Conservation (phyloP, 2,113 vertebrate species). For the Stercorarius parasiticus region DNA sequence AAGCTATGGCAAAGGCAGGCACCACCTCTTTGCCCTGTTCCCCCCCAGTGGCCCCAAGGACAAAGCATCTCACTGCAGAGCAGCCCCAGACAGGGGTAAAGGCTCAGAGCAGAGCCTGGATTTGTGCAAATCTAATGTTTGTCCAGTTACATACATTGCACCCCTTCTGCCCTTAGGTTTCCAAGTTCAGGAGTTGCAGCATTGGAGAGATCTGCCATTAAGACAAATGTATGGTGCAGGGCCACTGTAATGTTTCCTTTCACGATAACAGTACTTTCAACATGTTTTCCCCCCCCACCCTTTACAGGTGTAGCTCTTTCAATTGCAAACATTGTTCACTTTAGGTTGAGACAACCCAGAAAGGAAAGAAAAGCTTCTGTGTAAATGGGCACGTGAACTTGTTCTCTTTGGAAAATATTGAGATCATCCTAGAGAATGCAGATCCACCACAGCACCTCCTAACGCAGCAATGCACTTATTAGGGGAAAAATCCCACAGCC, state of each 20-base stretch:
- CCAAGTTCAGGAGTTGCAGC: neutral
- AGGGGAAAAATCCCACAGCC: neutral
- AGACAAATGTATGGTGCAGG: neutral
- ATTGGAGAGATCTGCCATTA: neutral
- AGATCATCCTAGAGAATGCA: neutral
- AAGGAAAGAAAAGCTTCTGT: neutral
- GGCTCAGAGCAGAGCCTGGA: neutral
- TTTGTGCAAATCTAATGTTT: neutral
- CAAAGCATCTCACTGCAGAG: neutral
- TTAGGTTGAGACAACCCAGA: neutral
- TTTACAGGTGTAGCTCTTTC: neutral
- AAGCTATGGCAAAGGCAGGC: neutral
- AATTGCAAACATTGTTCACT: neutral
- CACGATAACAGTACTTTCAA: neutral
- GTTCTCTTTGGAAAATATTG: neutral
- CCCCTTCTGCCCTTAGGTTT: neutral
- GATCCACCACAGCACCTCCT: neutral
- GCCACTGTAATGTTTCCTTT: neutral
- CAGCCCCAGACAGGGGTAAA: neutral
- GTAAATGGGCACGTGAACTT: neutral
- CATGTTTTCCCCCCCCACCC: fast-evolving
- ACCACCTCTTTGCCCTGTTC: neutral
- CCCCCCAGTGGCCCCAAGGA: neutral
- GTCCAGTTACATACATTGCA: neutral
- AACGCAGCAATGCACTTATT: neutral